phyloP scores from a whole-genome alignment of 2,797 vertebrate genomes.

The Poecilia gillii region DNA sequence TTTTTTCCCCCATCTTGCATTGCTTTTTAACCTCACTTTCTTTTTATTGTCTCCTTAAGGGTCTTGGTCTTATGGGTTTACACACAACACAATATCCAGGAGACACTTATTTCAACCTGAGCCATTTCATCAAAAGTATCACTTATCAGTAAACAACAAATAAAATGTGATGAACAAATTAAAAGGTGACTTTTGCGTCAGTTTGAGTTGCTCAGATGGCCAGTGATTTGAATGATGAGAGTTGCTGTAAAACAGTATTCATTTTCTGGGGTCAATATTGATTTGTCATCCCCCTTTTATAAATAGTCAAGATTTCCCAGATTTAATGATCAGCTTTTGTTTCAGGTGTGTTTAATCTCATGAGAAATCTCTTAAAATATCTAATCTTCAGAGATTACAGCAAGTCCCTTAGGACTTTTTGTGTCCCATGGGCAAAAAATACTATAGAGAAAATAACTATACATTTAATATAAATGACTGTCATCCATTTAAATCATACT shows the following conservation, averaged over 20 bases:
- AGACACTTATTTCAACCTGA: background rate
- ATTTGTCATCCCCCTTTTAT: background rate
- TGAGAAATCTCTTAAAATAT: slow-evolving; percentile 16
- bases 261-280: background rate
- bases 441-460: slow-evolving; percentile 13
- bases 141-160: background rate
- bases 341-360: background rate
- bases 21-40: background rate
- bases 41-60: background rate
- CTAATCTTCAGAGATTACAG: background rate
- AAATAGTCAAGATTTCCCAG: background rate
- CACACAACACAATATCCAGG: background rate
- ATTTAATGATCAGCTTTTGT: slow-evolving; percentile 6
- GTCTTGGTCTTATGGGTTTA: background rate
- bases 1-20: background rate
- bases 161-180: background rate
- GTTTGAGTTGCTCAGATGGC: background rate
- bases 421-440: slow-evolving; percentile 20
- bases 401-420: background rate
- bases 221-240: background rate
- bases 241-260: background rate
- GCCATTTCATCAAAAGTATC: background rate
- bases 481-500: slow-evolving; percentile 36
- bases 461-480: slow-evolving; percentile 30
- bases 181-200: background rate